phyloP scores from a whole-genome alignment of 2,113 vertebrate genomes.

The Sphaerodactylus townsendi region DNA sequence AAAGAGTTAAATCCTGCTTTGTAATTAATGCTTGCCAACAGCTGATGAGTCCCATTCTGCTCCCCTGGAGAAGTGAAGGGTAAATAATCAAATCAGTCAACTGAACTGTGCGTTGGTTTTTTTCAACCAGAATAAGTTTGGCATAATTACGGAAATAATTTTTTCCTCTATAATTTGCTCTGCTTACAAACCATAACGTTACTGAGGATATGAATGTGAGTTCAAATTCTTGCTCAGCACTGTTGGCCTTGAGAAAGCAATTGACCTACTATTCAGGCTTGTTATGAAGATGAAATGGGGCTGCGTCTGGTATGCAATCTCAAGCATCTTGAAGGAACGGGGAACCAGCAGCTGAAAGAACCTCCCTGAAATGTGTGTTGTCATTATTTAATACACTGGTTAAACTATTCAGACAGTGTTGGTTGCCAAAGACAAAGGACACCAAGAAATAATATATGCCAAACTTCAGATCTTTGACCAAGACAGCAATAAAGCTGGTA shows the following conservation, averaged over 20 bases:
- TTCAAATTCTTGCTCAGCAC: not conserved
- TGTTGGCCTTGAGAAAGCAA: not conserved
- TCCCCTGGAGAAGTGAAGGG: too few species aligned
- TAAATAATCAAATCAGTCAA: too few species aligned
- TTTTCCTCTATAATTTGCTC: not conserved
- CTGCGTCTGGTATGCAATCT: too few species aligned
- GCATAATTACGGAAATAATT: not conserved
- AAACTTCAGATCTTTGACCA: constrained; percentile 38
- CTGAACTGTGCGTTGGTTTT: too few species aligned
- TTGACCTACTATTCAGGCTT: not conserved
- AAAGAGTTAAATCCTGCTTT: too few species aligned
- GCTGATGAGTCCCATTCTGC: too few species aligned
- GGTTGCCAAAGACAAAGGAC: constrained; percentile 32
- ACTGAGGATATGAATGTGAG: not conserved
- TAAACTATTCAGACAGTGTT: not conserved
- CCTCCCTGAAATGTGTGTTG: constrained; percentile 6
- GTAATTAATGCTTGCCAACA: too few species aligned
- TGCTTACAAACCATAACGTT: not conserved
- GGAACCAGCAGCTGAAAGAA: not conserved
- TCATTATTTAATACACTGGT: constrained; percentile 28
- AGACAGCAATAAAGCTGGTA: constrained; percentile 29
- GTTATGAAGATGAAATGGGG: not conserved
- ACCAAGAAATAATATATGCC: constrained; percentile 26
- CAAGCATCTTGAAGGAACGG: not conserved
- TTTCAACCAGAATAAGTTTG: not conserved